Conservation (phyloP, 2,888 invertebrate species). For the Phytoseiulus persimilis region DNA sequence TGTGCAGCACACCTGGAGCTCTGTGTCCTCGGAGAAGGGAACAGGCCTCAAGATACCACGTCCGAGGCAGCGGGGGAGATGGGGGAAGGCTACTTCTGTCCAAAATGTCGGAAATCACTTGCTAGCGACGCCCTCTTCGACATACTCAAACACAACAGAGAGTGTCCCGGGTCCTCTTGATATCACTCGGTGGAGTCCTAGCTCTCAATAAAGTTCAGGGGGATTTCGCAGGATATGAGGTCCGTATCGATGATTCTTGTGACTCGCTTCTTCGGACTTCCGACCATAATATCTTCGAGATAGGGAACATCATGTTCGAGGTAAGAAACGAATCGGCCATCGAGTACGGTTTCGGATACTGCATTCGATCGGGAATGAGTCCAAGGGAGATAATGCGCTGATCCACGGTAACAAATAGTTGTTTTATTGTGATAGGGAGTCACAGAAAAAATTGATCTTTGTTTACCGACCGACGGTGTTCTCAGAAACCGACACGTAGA, state of each 20-base stretch:
- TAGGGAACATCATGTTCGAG: no score
- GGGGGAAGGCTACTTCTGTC: not conserved
- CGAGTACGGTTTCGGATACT: no score
- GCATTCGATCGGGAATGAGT: no score
- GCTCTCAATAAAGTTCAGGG: no score
- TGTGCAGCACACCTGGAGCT: constrained; percentile 5
- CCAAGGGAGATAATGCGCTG: not conserved
- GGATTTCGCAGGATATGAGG: no score
- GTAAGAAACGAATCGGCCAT: no score
- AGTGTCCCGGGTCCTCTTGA: not conserved
- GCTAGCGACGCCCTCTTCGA: not conserved
- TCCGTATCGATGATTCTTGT: no score
- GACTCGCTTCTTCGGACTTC: no score
- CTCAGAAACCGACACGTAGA: not conserved
- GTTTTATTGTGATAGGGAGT: not conserved
- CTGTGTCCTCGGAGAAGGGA: not conserved
- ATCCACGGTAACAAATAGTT: not conserved
- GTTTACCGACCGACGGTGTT: not conserved
- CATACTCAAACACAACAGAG: constrained; percentile 21
- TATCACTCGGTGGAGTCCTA: not conserved
- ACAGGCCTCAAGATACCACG: not conserved
- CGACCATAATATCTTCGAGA: no score
- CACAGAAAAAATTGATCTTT: not conserved
- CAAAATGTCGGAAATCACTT: not conserved
- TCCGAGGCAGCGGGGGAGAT: not conserved